Evolutionary conservation across 2,113 vertebrate genomes (phyloP), one percentile per base, ranked within the genome.

Genomic region (Cacatua alba): DNA sequence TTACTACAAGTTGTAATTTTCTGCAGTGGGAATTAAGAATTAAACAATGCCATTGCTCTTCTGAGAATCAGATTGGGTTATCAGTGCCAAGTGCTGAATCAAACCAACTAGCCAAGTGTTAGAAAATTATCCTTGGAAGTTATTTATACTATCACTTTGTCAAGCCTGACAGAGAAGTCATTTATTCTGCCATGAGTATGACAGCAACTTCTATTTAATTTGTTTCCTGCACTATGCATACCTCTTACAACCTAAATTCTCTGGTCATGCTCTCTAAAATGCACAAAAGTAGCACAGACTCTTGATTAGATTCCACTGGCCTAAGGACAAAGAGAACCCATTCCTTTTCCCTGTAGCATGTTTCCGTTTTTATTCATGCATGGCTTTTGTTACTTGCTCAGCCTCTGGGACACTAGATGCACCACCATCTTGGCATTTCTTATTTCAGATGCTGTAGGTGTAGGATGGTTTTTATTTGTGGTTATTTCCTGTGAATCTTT

Each of bases 241-340:
- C 82, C 44, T 91, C 53, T 94, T 59, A 86, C 31, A 86, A 71
- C 25, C 86, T 82, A 88, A 91, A 95, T 95, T 94, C 67, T 96
- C 86, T 91, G 39, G 68, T 79, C 71, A 83, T 85, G 76, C 29
- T 69, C 59, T 86, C 88, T 80, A 90, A 90, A 92, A 92, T 90
- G 93, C 91, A 44, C 28, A 93, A 95, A 97, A 94, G 71, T 93
- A 95, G 28, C 69, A 81, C 62, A 90, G 37, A 69, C 6, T 78
- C 44, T 92, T 94, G 86, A 97, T 97, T 97, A 95, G 72, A 96
- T 97, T 89, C 43, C 41, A 59, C 28, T 91, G 49, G 72, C 69
- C 76, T 92, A 80, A 93, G 85, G 88, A 91, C 77, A 94, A 86
- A 96, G 96, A 88, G 39, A 96, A n/a, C 17, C 13, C 80, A 69